Conservation (phyloP, 2,797 vertebrate species). For the Nannoperca obscura region DNA sequence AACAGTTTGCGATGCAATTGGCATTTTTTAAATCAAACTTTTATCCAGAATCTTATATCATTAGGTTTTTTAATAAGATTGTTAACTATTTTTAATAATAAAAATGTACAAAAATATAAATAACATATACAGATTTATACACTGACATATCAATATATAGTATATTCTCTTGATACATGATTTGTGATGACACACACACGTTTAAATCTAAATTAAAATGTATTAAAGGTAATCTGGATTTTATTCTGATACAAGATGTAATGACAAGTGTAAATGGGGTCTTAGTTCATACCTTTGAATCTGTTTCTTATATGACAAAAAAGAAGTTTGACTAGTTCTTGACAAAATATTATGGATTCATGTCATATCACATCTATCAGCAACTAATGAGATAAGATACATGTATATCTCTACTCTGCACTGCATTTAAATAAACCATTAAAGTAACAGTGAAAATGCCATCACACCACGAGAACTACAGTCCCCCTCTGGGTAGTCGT, state of each 20-base stretch:
- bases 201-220: too few species aligned
- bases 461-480: background rate
- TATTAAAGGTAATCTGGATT: background rate
- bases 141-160: background rate
- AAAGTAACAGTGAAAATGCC: conserved; percentile 5
- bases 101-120: background rate
- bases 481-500: background rate
- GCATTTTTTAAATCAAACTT: background rate
- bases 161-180: background rate
- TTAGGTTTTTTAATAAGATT: too few species aligned
- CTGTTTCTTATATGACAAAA: background rate
- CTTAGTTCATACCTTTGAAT: background rate
- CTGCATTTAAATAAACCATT: background rate
- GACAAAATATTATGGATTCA: background rate
- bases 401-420: background rate
- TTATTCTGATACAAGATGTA: background rate
- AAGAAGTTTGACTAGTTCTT: background rate
- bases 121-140: background rate
- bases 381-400: background rate
- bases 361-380: background rate
- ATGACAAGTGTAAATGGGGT: background rate
- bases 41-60: background rate
- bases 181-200: background rate
- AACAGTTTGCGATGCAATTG: background rate
- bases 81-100: too few species aligned